Conservation (phyloP, 2,113 vertebrate species). For the Laticauda colubrina region DNA sequence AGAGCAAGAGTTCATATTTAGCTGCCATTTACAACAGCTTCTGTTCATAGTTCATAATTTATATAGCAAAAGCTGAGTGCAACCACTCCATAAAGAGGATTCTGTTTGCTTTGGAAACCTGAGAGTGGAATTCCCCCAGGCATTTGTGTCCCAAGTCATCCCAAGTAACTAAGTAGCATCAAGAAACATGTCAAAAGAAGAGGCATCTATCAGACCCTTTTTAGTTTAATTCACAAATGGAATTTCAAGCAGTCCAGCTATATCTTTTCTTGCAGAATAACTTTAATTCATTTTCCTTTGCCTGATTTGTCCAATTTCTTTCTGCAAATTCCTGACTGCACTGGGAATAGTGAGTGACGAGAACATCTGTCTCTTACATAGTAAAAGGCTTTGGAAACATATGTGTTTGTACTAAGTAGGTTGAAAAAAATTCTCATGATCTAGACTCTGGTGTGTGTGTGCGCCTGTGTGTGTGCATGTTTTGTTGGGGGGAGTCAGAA, state of each 20-base stretch:
- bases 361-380: slow-evolving; percentile 46
- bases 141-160: not conserved
- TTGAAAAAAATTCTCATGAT: slow-evolving; percentile 35
- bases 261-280: not conserved
- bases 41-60: slow-evolving; percentile 15
- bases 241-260: slow-evolving; percentile 6
- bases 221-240: slow-evolving; percentile 36
- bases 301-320: slow-evolving; percentile 9
- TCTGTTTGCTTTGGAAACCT: slow-evolving; percentile 45
- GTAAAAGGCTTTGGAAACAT: slow-evolving; percentile 42
- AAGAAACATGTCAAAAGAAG: slow-evolving; percentile 36
- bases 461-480: slow-evolving; percentile 1
- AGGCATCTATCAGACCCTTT: slow-evolving; percentile 23
- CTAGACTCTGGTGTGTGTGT: not conserved
- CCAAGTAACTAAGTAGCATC: slow-evolving; percentile 31
- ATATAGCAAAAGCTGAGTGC: slow-evolving; percentile 1
- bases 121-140: slow-evolving; percentile 16
- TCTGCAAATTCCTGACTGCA: slow-evolving; percentile 27
- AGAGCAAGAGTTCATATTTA: not conserved
- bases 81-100: slow-evolving; percentile 14
- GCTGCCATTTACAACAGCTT: slow-evolving; percentile 11
- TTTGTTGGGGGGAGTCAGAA: not conserved
- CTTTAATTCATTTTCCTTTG: not conserved
- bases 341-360: slow-evolving; percentile 16
- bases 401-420: slow-evolving; percentile 35